A percentile compares a stretch with the other conserved stretches of the same genome.
Evolutionary conservation across 2,113 vertebrate genomes (phyloP).

Genomic region (Fregata magnificens): DNA sequence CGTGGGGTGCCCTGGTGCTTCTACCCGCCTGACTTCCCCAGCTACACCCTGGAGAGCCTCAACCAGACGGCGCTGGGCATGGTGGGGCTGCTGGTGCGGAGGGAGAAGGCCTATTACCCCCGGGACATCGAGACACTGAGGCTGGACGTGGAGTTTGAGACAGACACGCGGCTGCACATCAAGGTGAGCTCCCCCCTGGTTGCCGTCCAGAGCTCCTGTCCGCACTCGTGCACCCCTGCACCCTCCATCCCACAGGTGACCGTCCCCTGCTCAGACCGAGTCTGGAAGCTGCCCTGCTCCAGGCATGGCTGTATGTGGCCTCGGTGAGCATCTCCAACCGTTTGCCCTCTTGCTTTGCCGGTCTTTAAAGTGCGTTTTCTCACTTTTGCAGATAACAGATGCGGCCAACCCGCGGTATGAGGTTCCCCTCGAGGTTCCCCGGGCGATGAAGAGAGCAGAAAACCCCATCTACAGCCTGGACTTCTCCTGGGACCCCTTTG

Average conservation of each 20-base stretch:
- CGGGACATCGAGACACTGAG: conserved; percentile 77
- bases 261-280: neutral
- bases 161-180: conserved; percentile 75
- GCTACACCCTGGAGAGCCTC: conserved; percentile 75
- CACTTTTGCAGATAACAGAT: conserved; percentile 75
- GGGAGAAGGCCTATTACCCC: conserved; percentile 82
- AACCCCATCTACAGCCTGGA: conserved; percentile 76
- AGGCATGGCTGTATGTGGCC: neutral
- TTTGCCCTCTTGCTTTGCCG: neutral
- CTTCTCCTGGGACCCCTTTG: conserved; percentile 78
- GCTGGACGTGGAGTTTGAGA: conserved; percentile 79
- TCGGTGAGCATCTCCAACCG: neutral
- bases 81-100: conserved; percentile 72
- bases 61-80: conserved; percentile 73
- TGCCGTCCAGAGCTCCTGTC: neutral
- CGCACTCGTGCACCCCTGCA: neutral
- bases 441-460: conserved; percentile 60
- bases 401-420: conserved; percentile 75
- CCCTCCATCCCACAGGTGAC: neutral
- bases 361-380: neutral
- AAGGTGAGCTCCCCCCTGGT: conserved; percentile 69
- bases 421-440: conserved; percentile 78
- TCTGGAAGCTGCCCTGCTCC: neutral
- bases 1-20: conserved; percentile 86
- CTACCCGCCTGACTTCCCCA: conserved; percentile 82